phyloP scores from a whole-genome alignment of 2,888 invertebrate genomes.

The Hartigia nigra region DNA sequence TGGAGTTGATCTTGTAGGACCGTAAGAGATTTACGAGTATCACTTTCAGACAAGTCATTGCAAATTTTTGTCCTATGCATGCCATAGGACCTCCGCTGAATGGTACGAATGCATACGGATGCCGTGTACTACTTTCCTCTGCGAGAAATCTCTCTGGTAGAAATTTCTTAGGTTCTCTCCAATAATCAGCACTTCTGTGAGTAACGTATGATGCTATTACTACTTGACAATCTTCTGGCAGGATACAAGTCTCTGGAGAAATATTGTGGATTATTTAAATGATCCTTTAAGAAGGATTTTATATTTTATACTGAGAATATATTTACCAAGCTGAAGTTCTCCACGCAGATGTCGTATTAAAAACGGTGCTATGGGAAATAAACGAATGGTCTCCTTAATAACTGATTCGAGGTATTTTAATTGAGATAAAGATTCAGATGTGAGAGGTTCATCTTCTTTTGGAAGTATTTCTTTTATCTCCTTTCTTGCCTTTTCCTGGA shows the following conservation, averaged over 20 bases:
- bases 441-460: slow-evolving; percentile 13
- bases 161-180: slow-evolving; percentile 44
- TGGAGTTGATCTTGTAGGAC: slow-evolving; percentile 8
- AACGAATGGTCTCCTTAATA: slow-evolving; percentile 38
- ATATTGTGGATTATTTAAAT: slow-evolving; percentile 1
- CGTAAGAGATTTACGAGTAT: slow-evolving; percentile 6
- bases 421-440: slow-evolving; percentile 23
- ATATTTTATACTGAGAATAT: neutral
- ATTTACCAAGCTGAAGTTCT: slow-evolving; percentile 33
- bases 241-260: slow-evolving; percentile 31
- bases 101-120: slow-evolving; percentile 37
- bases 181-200: slow-evolving; percentile 34
- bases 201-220: slow-evolving; percentile 32
- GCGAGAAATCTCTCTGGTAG: slow-evolving; percentile 42
- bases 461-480: slow-evolving; percentile 29
- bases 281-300: slow-evolving; percentile 1
- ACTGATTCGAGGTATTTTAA: slow-evolving; percentile 37
- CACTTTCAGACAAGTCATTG: slow-evolving; percentile 1
- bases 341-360: slow-evolving; percentile 36
- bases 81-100: slow-evolving; percentile 36
- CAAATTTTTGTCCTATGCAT: slow-evolving; percentile 28
- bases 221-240: slow-evolving; percentile 35
- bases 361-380: slow-evolving; percentile 36
- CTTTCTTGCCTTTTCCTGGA: slow-evolving; percentile 33
- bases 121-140: slow-evolving; percentile 36